Evolutionary conservation across 2,113 vertebrate genomes (phyloP), one percentile per base, ranked within the genome.

Genomic region (Nothobranchius furzeri): DNA sequence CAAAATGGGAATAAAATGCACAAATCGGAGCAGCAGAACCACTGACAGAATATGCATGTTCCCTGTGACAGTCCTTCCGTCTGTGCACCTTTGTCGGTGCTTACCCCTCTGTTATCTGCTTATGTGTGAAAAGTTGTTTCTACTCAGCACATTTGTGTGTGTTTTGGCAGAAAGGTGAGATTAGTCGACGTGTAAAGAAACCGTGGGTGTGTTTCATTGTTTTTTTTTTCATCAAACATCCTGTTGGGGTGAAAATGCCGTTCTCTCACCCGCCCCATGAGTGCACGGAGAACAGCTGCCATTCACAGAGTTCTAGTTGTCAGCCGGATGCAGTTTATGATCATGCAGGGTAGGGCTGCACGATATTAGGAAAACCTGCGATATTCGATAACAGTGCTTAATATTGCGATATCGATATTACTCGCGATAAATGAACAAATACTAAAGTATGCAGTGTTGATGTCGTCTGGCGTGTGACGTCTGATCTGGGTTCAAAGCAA

Each of bases 231-330:
- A 73, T 68, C 64, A 66, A 77, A 76, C 49, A 57, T 89, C 87
- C 84, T 53, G 81, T 76, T 61, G 87, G 54, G 84, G 56, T 64
- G 83, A 81, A 86, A 86, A 87, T 85, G 70, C 81, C 71, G 68
- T 78, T 64, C 76, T 53, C 76, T 71, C 63, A 6, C 75, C 53
- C 82, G 73, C 80, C 47, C 73, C 45, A 66, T 77, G 83, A 81
- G 54, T 60, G 68, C 70, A 25, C 14, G n/a, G 72, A 67, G 68
- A 85, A 75, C 79, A 86, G 81, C 75, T 76, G 87, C 68, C 78
- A 65, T 76, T 83, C 63, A 55, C 67, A 49, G 36, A 64, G 55
- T 64, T 81, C 24, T 45, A 68, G 57, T 76, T 72, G 65, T 70
- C 51, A 68, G 59, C 12, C 58, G 54, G 67, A 9, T 42, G 45